Base-by-base conservation (phyloP, 2,797 vertebrate species). In the Enteromius trimaculatus region DNA sequence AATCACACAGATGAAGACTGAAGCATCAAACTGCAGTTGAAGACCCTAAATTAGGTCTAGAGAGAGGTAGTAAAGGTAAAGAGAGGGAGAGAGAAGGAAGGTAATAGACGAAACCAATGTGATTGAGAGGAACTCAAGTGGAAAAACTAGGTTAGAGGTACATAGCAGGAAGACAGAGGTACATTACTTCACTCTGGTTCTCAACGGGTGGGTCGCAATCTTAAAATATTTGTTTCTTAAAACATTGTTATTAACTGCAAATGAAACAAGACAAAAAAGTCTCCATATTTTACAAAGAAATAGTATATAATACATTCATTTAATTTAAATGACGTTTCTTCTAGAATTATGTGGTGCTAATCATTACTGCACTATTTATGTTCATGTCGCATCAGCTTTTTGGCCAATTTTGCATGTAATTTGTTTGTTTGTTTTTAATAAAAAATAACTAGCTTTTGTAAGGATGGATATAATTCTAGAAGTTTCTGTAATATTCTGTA, bases 91-190 rank as follows among this genome's bases (percentile, higher is more conserved):
- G 21, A 70, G 49, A 49, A 51, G 21, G 1, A 47, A 42, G 74
- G 34, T 55, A 26, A 64, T 42, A 6, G 17, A 65, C 26, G 47
- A 29, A 47, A 53, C 62, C 23, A 51, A 62, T 62, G 6, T 29
- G 69, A 79, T n/a, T 53, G 26, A n/a, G 68, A 80, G 72, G 76
- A 66, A 42, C 51, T 47, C 74, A 60, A 21, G 42, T 64, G 55
- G 21, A 72, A 72, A n/a, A 34, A 34, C 4, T 29, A n/a, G 21
- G 14, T 74, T 58, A n/a, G 3, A 64, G 6, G 26, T 80, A 65
- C 47, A 49, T 60, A 34, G n/a, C 53, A 69, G 49, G 31, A 55
- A 84, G 62, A 29, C 58, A 85, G 60, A 60, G 62, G 13, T 66
- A 19, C 23, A 53, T 51, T 53, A 65, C 60, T 85, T 65, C 39